Evolutionary conservation across 2,888 invertebrate genomes (phyloP), one percentile per base, ranked within the genome.

Genomic region (Myopa tessellatipennis): DNA sequence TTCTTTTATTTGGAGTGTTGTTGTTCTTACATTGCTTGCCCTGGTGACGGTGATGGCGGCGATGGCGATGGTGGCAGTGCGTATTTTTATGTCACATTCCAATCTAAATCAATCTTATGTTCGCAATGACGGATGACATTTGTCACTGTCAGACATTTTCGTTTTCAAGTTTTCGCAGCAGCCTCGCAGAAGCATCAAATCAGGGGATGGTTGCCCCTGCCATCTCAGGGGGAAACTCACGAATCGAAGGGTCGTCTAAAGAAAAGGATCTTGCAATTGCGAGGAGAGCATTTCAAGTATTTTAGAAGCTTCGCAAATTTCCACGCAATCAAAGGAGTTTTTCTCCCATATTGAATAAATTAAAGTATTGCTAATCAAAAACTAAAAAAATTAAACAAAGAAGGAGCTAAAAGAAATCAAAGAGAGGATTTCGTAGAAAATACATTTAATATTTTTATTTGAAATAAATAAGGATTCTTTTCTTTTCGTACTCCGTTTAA

Each of bases 81-180:
- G 85, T 85, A 84, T 86, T 86, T 87, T 87, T 89, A 84, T 87
- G 89, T 89, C 89, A 88, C 88, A 88, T 88, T 89, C 87, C 89
- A 89, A 89, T 89, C 89, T 88, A 89, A 88, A 89, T 89, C 89
- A 89, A 89, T 89, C 89, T 89, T 89, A 84, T 88, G 88, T 89
- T 89, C 87, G 87, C 89, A 89, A 88, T 89, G 89, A 89, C 89
- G 89, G 89, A 89, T 89, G 88, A 85, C 87, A 89, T 89, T 89
- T 88, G 88, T 89, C 89, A 89, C 89, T 88, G 89, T 89, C 89
- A 89, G 88, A 87, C 88, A 87, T 88, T 88, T 88, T 88, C 87
- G 88, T 88, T 87, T 84, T 86, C 84, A 85, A 85, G 84, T 26
- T 38, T 14, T 36, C 65, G 65, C 38, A 65, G 36, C 26, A 65